Conservation (phyloP, 92 coral and sea anemone species). For the Zoanthus sociatus region DNA sequence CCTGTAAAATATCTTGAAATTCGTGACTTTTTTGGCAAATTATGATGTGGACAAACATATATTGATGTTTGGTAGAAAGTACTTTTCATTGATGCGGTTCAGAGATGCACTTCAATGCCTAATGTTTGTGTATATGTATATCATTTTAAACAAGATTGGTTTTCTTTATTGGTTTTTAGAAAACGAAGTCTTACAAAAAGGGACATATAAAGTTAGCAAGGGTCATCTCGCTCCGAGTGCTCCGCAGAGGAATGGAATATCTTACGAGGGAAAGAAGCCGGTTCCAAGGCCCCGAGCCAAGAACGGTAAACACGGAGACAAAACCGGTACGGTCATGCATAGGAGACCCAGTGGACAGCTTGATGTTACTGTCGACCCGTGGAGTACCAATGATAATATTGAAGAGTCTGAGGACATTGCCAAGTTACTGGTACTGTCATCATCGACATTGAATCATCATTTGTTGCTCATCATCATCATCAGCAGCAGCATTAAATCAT, state of each 20-base stretch:
- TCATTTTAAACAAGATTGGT: too few species aligned
- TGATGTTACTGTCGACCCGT: conserved; percentile 61
- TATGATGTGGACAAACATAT: too few species aligned
- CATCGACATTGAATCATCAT: neutral
- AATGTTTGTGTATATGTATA: too few species aligned
- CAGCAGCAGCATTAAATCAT: too few species aligned
- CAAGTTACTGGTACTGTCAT: conserved; percentile 83
- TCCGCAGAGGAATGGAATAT: neutral
- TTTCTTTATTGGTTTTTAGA: neutral
- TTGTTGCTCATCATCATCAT: too few species aligned
- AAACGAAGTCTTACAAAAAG: neutral
- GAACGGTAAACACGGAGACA: conserved; percentile 22
- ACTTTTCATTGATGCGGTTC: too few species aligned
- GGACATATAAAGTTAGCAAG: neutral
- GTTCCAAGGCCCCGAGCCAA: conserved; percentile 11
- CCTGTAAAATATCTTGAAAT: too few species aligned
- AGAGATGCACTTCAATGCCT: too few species aligned
- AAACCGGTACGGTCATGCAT: conserved; percentile 7
- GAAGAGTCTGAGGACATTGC: conserved; percentile 95
- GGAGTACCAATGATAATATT: conserved; percentile 78
- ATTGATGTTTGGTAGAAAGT: too few species aligned
- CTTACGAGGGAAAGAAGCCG: neutral
- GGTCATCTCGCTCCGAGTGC: neutral
- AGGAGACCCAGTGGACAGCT: conserved; percentile 23
- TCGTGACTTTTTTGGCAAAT: too few species aligned